These are phyloP conservation scores for Cepphus grylle DNA, from an alignment of 2,113 vertebrate genomes.

Conservation along the genomic window DNA sequence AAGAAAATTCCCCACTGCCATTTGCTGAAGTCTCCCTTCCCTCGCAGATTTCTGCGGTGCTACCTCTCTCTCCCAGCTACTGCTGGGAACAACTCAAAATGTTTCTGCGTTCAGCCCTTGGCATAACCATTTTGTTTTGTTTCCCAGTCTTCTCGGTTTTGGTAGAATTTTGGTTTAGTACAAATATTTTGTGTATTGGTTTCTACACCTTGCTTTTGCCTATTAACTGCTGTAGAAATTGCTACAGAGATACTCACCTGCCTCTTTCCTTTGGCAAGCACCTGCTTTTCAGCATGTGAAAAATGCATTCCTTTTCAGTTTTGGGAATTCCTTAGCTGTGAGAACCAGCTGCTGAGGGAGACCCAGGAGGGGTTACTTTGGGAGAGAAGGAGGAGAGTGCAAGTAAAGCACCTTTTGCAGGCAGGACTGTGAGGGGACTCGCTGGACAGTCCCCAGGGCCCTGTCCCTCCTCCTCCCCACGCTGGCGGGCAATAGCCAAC, in stretches of 20 bases:
- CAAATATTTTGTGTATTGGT: background rate
- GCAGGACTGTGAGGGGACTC: background rate
- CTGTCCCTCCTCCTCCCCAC: background rate
- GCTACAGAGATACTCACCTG: background rate
- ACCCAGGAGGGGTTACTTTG: background rate
- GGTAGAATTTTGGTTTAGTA: background rate
- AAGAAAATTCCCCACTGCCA: accelerated
- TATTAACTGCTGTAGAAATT: background rate
- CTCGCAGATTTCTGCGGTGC: background rate
- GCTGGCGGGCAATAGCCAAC: accelerated
- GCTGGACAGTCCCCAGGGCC: background rate
- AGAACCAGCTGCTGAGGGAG: background rate
- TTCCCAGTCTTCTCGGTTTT: background rate
- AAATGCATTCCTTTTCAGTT: background rate
- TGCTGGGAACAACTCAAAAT: background rate
- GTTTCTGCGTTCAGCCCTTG: background rate
- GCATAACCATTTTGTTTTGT: background rate
- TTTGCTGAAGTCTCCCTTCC: background rate
- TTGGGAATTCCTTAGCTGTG: background rate
- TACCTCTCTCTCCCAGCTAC: background rate
- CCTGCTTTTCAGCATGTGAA: background rate
- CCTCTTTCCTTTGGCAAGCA: background rate
- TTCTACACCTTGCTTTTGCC: background rate
- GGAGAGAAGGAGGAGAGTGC: background rate
- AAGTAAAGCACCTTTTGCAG: background rate